phyloP scores from a whole-genome alignment of 2,113 vertebrate species.

The Lampris incognitus region DNA sequence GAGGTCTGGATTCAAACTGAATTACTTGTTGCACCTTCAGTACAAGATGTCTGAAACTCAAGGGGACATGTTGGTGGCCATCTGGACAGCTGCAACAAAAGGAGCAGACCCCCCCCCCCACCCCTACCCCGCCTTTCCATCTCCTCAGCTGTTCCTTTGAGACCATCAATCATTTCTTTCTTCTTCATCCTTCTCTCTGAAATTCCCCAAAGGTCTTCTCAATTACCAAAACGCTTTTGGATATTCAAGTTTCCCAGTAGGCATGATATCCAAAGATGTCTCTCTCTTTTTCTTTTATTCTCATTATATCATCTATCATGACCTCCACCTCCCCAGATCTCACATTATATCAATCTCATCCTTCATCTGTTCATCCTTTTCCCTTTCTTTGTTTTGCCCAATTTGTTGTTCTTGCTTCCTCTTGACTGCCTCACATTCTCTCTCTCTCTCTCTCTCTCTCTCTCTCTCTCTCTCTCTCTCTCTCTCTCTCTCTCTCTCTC shows the following conservation, averaged over 20 bases:
- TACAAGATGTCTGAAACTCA: slow-evolving; percentile 13
- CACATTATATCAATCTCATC: no score
- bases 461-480: not conserved
- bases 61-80: not conserved
- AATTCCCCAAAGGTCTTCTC: slow-evolving; percentile 29
- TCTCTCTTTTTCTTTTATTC: not conserved
- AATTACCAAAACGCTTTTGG: not conserved
- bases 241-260: not conserved
- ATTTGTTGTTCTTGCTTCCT: no score
- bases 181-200: slow-evolving; percentile 10
- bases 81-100: slow-evolving; percentile 24
- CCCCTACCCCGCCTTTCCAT: not conserved
- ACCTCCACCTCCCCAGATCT: no score
- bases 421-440: not conserved
- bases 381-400: no score
- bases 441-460: not conserved
- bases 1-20: slow-evolving; percentile 5
- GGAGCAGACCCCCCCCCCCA: not conserved
- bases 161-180: slow-evolving; percentile 46
- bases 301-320: not conserved
- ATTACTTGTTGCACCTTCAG: slow-evolving; percentile 7
- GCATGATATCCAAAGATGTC: not conserved
- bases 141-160: slow-evolving; percentile 39
- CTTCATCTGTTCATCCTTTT: no score
- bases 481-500: not conserved